phyloP scores from a whole-genome alignment of 2,797 vertebrate genomes.

The Neosilurus mollespiculum region DNA sequence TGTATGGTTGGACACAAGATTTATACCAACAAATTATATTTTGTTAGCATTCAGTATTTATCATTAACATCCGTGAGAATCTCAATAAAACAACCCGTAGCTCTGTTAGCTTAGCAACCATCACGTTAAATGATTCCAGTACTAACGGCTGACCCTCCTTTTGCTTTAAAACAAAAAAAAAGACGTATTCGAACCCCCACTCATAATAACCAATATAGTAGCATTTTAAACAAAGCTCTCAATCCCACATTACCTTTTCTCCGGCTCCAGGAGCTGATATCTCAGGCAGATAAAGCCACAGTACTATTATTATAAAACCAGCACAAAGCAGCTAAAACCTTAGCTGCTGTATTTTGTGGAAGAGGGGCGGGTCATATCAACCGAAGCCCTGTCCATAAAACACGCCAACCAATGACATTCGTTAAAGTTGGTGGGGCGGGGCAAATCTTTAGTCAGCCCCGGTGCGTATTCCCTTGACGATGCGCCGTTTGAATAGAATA shows the following conservation, averaged over 20 bases:
- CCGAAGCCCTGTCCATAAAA: slow-evolving; percentile 45
- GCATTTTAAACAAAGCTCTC: no score
- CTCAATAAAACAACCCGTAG: neutral
- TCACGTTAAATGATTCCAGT: neutral
- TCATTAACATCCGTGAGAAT: neutral
- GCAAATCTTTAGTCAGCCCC: neutral
- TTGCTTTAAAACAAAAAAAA: neutral
- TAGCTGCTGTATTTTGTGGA: slow-evolving; percentile 49
- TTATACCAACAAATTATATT: neutral
- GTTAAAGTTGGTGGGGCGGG: slow-evolving; percentile 4
- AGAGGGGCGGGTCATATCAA: slow-evolving; percentile 48
- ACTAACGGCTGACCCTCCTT: slow-evolving; percentile 16
- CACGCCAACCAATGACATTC: slow-evolving; percentile 18
- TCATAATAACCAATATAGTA: no score
- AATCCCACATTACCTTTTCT: slow-evolving; percentile 6
- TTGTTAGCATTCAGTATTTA: neutral
- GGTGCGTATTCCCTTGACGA: neutral
- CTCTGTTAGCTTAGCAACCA: slow-evolving; percentile 14
- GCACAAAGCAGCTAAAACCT: neutral
- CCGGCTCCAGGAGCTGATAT: neutral
- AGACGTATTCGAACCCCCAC: neutral
- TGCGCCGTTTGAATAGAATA: slow-evolving; percentile 12
- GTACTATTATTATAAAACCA: neutral
- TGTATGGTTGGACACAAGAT: neutral
- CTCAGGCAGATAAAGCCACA: neutral